These are phyloP conservation scores for Epinephelus cyanopodus DNA, from an alignment of 2,113 vertebrate species.

Conservation along the genomic window DNA sequence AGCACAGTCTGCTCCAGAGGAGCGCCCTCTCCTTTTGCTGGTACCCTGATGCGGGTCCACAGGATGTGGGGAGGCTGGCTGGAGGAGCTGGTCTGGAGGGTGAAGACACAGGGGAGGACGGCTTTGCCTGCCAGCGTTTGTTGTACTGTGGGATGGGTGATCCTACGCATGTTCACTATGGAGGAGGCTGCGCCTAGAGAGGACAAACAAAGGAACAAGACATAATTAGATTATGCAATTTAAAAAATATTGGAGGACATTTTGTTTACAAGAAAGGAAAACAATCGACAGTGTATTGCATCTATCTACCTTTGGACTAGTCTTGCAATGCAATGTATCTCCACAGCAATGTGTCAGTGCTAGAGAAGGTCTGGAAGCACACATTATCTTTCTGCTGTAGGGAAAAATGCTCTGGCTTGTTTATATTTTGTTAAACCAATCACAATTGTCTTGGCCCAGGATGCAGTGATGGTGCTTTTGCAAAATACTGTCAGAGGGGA, in stretches of 20 bases:
- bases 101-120: slow-evolving; percentile 91
- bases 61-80: slow-evolving; percentile 84
- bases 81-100: slow-evolving; percentile 72
- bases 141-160: slow-evolving; percentile 79
- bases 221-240: slow-evolving; percentile 15
- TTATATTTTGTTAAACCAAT: too few relatives aligned
- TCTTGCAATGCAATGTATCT: too few relatives aligned
- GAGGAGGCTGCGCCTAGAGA: slow-evolving; percentile 79
- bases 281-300: not conserved
- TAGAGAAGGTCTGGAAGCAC: too few relatives aligned
- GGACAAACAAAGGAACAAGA: not conserved
- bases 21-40: slow-evolving; percentile 67
- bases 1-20: slow-evolving; percentile 87
- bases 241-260: not conserved
- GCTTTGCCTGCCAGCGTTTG: slow-evolving; percentile 87
- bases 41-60: slow-evolving; percentile 88
- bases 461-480: too few relatives aligned
- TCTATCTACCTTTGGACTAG: not conserved
- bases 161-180: slow-evolving; percentile 87
- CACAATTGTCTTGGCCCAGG: too few relatives aligned
- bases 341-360: too few relatives aligned
- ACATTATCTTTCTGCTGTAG: too few relatives aligned
- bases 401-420: too few relatives aligned
- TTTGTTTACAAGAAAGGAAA: not conserved
- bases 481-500: too few relatives aligned